Evolutionary conservation across 1,140 invertebrate species (phyloP).

Genomic region (Drosophila elegans): DNA sequence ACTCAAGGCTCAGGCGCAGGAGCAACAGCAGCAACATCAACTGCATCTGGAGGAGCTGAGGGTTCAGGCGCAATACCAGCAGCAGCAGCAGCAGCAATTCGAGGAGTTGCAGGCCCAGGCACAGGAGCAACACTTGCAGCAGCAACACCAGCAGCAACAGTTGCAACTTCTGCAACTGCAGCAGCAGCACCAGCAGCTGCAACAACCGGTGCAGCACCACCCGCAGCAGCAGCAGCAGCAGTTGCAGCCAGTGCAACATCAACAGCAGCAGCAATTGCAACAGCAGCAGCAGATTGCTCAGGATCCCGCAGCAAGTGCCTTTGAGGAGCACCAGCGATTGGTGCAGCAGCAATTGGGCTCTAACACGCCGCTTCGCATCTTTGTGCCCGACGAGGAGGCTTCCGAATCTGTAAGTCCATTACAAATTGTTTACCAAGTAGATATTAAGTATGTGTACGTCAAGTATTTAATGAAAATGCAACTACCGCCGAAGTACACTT

Average conservation of each 20-base stretch:
- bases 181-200: slow-evolving; percentile 51
- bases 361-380: slow-evolving; percentile 75
- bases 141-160: slow-evolving; percentile 51
- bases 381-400: slow-evolving; percentile 87
- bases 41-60: slow-evolving; percentile 57
- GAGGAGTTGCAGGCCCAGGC: slow-evolving; percentile 59
- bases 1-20: slow-evolving; percentile 48
- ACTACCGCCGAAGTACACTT: too few relatives aligned
- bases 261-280: slow-evolving; percentile 12
- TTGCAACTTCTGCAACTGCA: slow-evolving; percentile 50
- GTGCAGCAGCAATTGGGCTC: slow-evolving; percentile 76
- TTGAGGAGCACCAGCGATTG: slow-evolving; percentile 79
- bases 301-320: slow-evolving; percentile 65
- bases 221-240: slow-evolving; percentile 36
- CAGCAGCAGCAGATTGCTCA: slow-evolving; percentile 26
- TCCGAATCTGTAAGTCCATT: slow-evolving; percentile 85
- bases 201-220: slow-evolving; percentile 43
- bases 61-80: slow-evolving; percentile 54
- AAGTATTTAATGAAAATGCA: too few relatives aligned
- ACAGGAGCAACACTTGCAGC: slow-evolving; percentile 51
- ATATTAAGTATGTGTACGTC: too few relatives aligned
- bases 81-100: slow-evolving; percentile 57
- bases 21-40: slow-evolving; percentile 57
- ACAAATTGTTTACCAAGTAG: too few relatives aligned
- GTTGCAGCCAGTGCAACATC: slow-evolving; percentile 29